Percentiles rank a stretch among this genome's conserved stretches.
Evolutionary conservation across 2,888 invertebrate species (phyloP).

Genomic region (Caenorhabditis sp.): DNA sequence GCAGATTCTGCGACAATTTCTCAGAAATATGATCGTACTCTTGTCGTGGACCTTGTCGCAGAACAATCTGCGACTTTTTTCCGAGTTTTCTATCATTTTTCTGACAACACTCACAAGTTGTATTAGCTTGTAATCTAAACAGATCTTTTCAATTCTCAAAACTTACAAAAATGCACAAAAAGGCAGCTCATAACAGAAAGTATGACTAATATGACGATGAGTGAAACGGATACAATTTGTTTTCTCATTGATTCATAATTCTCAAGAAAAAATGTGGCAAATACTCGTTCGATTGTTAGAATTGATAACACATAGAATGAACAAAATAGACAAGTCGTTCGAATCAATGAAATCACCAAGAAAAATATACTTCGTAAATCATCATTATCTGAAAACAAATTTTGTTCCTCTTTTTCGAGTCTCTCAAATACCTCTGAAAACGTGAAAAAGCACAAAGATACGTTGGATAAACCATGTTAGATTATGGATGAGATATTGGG

Average conservation of each 20-base stretch:
- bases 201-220: neutral
- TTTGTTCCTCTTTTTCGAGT: no score
- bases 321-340: neutral
- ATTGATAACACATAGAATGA: neutral
- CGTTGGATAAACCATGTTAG: neutral
- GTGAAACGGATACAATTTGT: neutral
- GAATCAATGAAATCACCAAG: neutral
- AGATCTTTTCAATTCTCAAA: neutral
- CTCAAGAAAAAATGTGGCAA: neutral
- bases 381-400: neutral
- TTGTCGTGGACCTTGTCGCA: no score
- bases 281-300: neutral
- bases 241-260: neutral
- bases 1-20: no score
- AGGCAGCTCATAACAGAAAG: neutral
- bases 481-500: neutral
- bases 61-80: no score
- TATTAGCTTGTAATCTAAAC: no score
- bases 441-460: no score
- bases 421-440: neutral
- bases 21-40: no score
- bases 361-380: neutral
- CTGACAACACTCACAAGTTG: no score
- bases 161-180: slow-evolving; percentile 3
- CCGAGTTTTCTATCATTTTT: no score